Evolutionary conservation across 1,140 invertebrate genomes (phyloP), one percentile per base, ranked within the genome.

Genomic region (Delia radicum): DNA sequence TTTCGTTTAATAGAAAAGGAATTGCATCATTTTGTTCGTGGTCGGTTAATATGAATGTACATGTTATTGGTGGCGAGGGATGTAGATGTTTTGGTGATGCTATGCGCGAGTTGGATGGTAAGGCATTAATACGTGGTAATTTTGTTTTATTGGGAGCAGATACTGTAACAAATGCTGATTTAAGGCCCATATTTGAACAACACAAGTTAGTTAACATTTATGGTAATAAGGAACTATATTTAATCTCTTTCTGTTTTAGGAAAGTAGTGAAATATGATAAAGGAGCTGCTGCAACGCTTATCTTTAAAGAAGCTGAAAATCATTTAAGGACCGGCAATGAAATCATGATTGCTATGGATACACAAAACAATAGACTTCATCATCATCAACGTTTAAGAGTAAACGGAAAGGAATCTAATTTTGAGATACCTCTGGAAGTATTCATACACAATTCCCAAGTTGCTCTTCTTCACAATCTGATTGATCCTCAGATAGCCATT

Each of bases 31-130:
- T 87, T 76, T 87, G 89, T 10, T 89, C 91, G 79, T 94, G 93
- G 91, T 90, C 88, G 72, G 82, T 90, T 27, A 88, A 87, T 13
- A 91, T 93, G 89, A 89, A 88, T 75, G 89, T 94, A 2, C 89
- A 89, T 77, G 88, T 94, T n/a, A 89, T 95, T 71, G 90, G 93
- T 37, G 96, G 95, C 3, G 95, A 98, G 80, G 93, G 92, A 74
- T 96, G 95, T 81, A 89, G 91, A 55, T 96, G 95, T 5, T 89
- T 98, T 78, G 97, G 97, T 12, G 97, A 98, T 90, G 95, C 95
- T 55, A 90, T 99, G 83, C 87, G 97, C 79, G 96, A 98, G 86
- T 90, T 98, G 67, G 94, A 98, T 88, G 91, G 91, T 7, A 97
- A 96, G 84, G 93, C 93, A 5, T 87, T 95, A 1, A 92, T 98